Evolutionary conservation across 2,888 invertebrate species (phyloP).

Genomic region (Tanypteryx hageni): DNA sequence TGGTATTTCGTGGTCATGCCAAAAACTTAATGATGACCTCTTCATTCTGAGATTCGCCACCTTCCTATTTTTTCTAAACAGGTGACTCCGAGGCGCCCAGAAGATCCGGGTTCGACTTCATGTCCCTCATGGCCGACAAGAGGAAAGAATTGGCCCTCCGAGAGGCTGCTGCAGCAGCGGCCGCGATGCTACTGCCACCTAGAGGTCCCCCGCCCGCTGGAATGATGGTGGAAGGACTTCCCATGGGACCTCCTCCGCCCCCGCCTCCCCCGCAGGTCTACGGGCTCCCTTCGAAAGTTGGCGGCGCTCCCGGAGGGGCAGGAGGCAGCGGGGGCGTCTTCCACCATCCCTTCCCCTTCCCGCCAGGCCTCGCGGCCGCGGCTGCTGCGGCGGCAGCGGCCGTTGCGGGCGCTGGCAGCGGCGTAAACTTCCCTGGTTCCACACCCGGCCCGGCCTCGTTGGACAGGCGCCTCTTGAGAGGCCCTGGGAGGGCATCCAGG

Average conservation of each 20-base stretch:
- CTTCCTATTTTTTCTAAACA: not conserved
- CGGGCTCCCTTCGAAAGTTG: conserved; percentile 81
- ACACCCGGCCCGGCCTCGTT: conserved; percentile 65
- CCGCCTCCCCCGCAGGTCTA: conserved; percentile 72
- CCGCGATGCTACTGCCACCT: conserved; percentile 82
- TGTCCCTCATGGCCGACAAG: conserved; percentile 94
- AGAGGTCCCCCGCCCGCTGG: conserved; percentile 74
- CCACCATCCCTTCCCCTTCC: conserved; percentile 67
- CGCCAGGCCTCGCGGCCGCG: conserved; percentile 80
- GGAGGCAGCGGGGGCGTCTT: conserved; percentile 65
- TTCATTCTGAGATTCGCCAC: no score
- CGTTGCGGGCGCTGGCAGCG: conserved; percentile 78
- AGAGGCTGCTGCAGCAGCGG: conserved; percentile 81
- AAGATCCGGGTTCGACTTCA: conserved; percentile 82
- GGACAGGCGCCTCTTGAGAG: conserved; percentile 66
- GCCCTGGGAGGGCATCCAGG: conserved; percentile 88
- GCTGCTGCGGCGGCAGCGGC: conserved; percentile 85
- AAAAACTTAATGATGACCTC: no score
- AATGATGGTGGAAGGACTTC: conserved; percentile 66
- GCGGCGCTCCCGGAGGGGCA: conserved; percentile 80
- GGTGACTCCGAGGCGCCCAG: conserved; percentile 30
- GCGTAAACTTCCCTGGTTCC: conserved; percentile 77
- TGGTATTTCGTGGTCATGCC: no score
- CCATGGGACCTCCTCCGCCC: conserved; percentile 77
- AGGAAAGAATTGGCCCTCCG: conserved; percentile 87